A percentile compares a stretch with the other conserved stretches of the same genome.
Conservation (phyloP, 2,888 invertebrate species). For the Gymnoscelis rufifasciata region DNA sequence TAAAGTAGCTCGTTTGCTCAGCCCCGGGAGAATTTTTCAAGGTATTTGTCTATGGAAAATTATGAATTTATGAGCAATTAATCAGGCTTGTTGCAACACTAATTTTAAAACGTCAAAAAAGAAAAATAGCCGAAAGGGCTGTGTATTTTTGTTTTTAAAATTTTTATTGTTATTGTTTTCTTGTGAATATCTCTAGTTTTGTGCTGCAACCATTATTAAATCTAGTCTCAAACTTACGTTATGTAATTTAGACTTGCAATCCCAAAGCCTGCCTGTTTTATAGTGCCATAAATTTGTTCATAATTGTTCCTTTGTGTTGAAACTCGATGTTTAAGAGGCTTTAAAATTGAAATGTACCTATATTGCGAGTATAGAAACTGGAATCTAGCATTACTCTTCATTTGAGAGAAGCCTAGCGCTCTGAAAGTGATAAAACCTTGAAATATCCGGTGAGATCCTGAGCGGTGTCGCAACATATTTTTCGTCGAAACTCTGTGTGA, state of each 20-base stretch:
- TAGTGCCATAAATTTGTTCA: conserved; percentile 68
- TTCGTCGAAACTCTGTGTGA: conserved; percentile 30
- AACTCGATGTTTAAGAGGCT: conserved; percentile 45
- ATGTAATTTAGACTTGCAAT: conserved; percentile 52
- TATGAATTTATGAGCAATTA: conserved; percentile 66
- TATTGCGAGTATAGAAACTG: conserved; percentile 28
- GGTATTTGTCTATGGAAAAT: conserved; percentile 44
- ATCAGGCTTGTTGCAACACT: conserved; percentile 68
- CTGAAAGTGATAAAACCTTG: conserved; percentile 21
- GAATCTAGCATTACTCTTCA: conserved; percentile 22
- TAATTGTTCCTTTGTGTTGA: conserved; percentile 67
- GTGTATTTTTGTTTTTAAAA: conserved; percentile 53
- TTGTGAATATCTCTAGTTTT: conserved; percentile 48
- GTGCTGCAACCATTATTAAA: conserved; percentile 54
- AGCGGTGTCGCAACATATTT: conserved; percentile 40
- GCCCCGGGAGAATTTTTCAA: conserved; percentile 3
- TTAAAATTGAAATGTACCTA: conserved; percentile 31
- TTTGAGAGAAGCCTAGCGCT: conserved; percentile 20
- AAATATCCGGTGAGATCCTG: conserved; percentile 5
- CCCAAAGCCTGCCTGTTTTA: conserved; percentile 55
- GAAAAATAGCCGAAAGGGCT: conserved; percentile 64
- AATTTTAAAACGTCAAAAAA: conserved; percentile 73
- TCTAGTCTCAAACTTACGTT: conserved; percentile 63
- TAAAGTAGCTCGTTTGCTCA: background rate
- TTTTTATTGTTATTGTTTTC: conserved; percentile 69